Evolutionary conservation across 1,140 invertebrate genomes (phyloP), one percentile per base, ranked within the genome.

Genomic region (Diuraphis noxia): DNA sequence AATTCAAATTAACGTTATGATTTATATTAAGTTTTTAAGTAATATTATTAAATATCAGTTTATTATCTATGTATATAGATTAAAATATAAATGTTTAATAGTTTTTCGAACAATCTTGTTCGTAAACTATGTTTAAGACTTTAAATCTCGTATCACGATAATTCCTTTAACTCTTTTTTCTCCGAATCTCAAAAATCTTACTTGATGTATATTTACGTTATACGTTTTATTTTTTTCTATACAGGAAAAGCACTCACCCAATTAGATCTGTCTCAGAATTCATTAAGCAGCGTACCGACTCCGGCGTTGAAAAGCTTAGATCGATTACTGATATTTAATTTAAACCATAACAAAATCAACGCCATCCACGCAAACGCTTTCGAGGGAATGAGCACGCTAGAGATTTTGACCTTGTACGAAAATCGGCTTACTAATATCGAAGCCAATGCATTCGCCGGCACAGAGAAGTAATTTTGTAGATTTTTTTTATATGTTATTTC

Each of bases 311-410:
- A 96, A 93, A 96, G 96, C 93, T 95, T 98, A 52, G 96, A 97
- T 93, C 96, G 96, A 93, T 95, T 98, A 91, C 95, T 98, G 72
- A 97, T 98, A 92, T 94, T 98, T 30, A 98, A 98, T 93, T 95
- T 98, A 94, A 98, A 98, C 94, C 97, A 98, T 94, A 98, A 98
- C 93, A 97, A 97, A 93, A 96, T 97, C 93, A 95, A 94, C 30
- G 95, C 95, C 84, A 95, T 98, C 36, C 97, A 97, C 93, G 95
- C 95, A 72, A 95, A 95, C 90, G 97, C 97, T 36, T 98, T 98
- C 93, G 95, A 97, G 92, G 97, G 97, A 5, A 95, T 98, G 92
- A 96, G 97, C 92, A 97, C 97, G 10, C 94, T 98, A 85, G 97
- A 98, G 93, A 97, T 98, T 92, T 95, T 98, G 56, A 97, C 97